Percentiles rank a stretch among this genome's conserved stretches.
phyloP scores from a whole-genome alignment of 2,797 vertebrate genomes.

The Coilia nasus region DNA sequence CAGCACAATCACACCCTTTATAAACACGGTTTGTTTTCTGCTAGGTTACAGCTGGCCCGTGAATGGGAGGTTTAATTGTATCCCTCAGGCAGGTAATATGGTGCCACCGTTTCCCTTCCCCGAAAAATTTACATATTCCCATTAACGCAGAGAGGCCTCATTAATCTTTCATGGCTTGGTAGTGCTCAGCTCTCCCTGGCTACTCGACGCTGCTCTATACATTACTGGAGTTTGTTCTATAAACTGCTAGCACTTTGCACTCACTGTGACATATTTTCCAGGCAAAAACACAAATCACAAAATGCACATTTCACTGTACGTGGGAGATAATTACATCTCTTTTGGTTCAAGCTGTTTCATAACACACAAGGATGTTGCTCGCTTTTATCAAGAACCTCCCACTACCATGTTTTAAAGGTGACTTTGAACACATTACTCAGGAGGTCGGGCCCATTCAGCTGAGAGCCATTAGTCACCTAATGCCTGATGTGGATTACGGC shows the following conservation, averaged over 20 bases:
- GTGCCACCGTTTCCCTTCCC: conserved; percentile 2
- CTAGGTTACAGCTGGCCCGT: neutral
- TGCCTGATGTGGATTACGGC: too few relatives aligned
- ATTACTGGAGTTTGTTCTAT: neutral
- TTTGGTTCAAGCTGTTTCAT: too few relatives aligned
- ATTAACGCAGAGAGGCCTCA: conserved; percentile 36
- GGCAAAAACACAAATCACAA: too few relatives aligned
- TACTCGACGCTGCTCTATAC: neutral
- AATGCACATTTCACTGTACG: too few relatives aligned
- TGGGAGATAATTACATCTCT: too few relatives aligned
- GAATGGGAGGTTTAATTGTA: neutral
- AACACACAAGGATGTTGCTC: too few relatives aligned
- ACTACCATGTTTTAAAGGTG: too few relatives aligned
- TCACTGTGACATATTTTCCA: too few relatives aligned
- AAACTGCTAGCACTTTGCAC: neutral
- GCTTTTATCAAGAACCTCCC: too few relatives aligned
- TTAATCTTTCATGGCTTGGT: conserved; percentile 46
- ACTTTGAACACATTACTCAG: too few relatives aligned
- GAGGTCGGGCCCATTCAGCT: too few relatives aligned
- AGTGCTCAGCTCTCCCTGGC: conserved; percentile 17
- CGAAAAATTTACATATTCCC: conserved; percentile 47
- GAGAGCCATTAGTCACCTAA: too few relatives aligned
- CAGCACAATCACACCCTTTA: neutral
- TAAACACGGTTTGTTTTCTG: neutral
- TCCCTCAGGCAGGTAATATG: neutral